Evolutionary conservation across 2,113 vertebrate genomes (phyloP).

Genomic region (Plecotus auritus): DNA sequence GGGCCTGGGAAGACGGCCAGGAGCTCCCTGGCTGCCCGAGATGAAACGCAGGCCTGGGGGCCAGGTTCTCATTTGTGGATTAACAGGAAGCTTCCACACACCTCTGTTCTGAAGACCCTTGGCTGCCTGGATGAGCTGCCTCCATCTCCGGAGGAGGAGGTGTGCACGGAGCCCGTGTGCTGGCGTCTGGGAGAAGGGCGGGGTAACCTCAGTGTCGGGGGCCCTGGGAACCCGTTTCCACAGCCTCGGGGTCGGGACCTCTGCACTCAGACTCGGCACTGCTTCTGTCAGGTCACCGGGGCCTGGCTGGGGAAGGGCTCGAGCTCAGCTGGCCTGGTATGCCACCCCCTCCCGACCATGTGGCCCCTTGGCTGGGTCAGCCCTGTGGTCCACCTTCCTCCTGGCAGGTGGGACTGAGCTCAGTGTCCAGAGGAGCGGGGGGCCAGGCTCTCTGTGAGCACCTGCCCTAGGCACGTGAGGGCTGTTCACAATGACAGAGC

Average conservation of each 20-base stretch:
- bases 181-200: not conserved
- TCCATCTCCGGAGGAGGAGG: not conserved
- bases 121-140: not conserved
- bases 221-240: not conserved
- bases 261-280: accelerated
- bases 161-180: not conserved
- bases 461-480: not conserved
- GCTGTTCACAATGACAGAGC: not conserved
- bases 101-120: not conserved
- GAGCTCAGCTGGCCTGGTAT: accelerated
- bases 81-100: not conserved
- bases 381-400: not conserved
- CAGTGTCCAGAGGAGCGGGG: not conserved
- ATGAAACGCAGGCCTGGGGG: not conserved
- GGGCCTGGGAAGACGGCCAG: not conserved
- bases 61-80: not conserved
- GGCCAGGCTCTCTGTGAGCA: too few species aligned
- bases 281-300: too few species aligned
- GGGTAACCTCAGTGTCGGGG: accelerated
- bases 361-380: not conserved
- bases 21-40: not conserved
- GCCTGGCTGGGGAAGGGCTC: not conserved
- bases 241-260: not conserved
- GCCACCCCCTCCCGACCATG: not conserved
- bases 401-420: not conserved